A percentile compares a stretch with the other conserved stretches of the same genome.
These are phyloP conservation scores for Protobothrops mucrosquamatus DNA, from an alignment of 2,113 vertebrate genomes.

Conservation along the genomic window DNA sequence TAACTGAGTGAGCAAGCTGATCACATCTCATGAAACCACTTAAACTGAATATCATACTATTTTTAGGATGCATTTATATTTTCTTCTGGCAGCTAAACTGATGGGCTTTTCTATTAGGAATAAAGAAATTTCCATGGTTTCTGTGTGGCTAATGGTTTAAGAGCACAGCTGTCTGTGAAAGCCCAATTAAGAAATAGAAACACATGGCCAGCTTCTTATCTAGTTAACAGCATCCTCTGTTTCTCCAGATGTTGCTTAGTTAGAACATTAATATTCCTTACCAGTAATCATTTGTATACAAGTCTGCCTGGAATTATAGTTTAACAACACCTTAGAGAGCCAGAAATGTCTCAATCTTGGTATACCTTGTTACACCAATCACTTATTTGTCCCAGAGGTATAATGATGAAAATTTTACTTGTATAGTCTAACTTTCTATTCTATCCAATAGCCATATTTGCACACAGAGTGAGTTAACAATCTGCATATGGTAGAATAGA, in stretches of 20 bases:
- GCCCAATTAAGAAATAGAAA: background rate
- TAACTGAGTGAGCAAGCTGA: slow-evolving; percentile 2
- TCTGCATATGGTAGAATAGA: background rate
- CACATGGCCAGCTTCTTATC: background rate
- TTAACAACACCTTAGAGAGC: background rate
- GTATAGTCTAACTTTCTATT: background rate
- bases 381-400: background rate
- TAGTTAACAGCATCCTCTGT: background rate
- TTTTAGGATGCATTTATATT: background rate
- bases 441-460: background rate
- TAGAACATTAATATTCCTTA: background rate
- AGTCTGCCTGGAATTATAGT: background rate
- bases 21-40: slow-evolving; percentile 31
- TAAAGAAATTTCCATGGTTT: background rate
- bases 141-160: background rate
- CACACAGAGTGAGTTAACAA: background rate
- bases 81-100: background rate
- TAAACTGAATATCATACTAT: slow-evolving; percentile 22
- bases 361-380: background rate
- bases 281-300: background rate
- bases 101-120: background rate
- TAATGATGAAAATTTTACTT: background rate
- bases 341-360: background rate
- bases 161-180: background rate
- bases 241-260: background rate